Evolutionary conservation across 2,797 vertebrate genomes (phyloP).

Genomic region (Anisognathus igniventris): DNA sequence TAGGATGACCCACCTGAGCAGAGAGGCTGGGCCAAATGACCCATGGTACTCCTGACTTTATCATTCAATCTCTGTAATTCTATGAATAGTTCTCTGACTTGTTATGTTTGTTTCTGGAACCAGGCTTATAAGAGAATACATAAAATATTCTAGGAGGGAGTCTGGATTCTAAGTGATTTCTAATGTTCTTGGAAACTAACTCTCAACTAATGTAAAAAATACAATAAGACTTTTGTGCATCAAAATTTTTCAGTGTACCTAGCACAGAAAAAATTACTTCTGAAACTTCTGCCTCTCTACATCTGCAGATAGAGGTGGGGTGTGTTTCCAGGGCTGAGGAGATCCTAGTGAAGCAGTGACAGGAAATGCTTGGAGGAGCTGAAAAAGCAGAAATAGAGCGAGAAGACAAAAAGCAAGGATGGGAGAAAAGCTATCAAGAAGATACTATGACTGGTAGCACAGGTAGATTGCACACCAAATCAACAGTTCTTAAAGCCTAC

Average conservation of each 20-base stretch:
- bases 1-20: too few species aligned
- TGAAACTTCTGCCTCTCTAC: background rate
- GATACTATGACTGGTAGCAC: background rate
- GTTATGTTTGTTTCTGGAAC: background rate
- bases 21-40: background rate
- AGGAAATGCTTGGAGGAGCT: background rate
- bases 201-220: background rate
- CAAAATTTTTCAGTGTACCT: background rate
- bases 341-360: background rate
- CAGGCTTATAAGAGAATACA: background rate
- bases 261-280: background rate
- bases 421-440: background rate
- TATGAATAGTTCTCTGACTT: background rate
- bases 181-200: background rate
- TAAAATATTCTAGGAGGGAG: background rate
- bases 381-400: background rate
- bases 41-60: background rate
- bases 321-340: background rate
- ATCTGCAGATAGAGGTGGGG: background rate
- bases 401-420: background rate
- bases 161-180: background rate
- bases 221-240: background rate
- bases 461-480: background rate
- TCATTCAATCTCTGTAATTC: background rate
- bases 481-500: background rate